A percentile compares a stretch with the other conserved stretches of the same genome.
Conservation (phyloP, 2,113 vertebrate species). For the Salvelinus sp. region DNA sequence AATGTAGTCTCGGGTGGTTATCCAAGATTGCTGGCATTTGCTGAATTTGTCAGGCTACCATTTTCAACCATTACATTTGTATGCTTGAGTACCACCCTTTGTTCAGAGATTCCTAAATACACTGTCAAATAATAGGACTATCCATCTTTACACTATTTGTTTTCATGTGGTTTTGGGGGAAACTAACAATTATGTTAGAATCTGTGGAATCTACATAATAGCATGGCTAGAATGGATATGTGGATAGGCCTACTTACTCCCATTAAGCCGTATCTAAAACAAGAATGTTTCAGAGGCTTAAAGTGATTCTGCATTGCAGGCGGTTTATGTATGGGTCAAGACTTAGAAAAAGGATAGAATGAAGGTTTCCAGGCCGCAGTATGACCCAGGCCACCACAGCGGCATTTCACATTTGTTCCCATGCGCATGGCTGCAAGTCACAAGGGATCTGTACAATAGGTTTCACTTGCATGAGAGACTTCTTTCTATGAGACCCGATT, state of each 20-base stretch:
- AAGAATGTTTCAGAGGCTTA: slow-evolving; percentile 65
- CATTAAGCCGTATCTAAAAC: slow-evolving; percentile 67
- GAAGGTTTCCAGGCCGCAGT: slow-evolving; percentile 37
- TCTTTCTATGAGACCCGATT: background rate
- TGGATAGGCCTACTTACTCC: slow-evolving; percentile 66
- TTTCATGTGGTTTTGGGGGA: slow-evolving; percentile 53
- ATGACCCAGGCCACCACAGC: slow-evolving; percentile 57
- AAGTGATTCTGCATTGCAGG: slow-evolving; percentile 54
- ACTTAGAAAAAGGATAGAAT: slow-evolving; percentile 58
- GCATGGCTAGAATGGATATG: slow-evolving; percentile 52
- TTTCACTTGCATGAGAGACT: background rate
- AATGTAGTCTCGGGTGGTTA: background rate
- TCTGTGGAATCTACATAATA: slow-evolving; percentile 70
- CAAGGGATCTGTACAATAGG: background rate
- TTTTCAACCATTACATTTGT: slow-evolving; percentile 33
- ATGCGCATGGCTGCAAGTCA: slow-evolving; percentile 27
- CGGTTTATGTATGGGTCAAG: slow-evolving; percentile 61
- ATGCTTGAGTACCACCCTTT: slow-evolving; percentile 10
- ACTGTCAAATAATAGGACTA: slow-evolving; percentile 30
- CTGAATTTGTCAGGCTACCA: slow-evolving; percentile 23
- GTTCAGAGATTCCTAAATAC: slow-evolving; percentile 23
- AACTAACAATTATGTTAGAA: slow-evolving; percentile 61
- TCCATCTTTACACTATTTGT: slow-evolving; percentile 57
- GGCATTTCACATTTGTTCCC: slow-evolving; percentile 51
- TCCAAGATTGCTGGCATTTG: slow-evolving; percentile 15